Percentiles rank a stretch among this genome's conserved stretches.
Conservation (phyloP, 2,888 invertebrate species). For the Acheta domesticus region DNA sequence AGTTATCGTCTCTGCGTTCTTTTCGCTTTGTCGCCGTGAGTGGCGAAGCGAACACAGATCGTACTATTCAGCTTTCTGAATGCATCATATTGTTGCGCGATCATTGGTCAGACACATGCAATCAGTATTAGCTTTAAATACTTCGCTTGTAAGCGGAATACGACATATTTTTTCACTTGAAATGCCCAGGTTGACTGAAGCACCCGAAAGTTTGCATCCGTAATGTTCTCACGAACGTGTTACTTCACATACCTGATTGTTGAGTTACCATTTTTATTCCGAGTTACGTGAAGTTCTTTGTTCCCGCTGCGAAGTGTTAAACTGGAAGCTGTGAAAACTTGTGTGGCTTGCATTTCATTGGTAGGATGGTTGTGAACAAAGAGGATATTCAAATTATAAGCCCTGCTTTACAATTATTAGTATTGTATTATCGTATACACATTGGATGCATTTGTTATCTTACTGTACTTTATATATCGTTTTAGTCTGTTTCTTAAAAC, state of each 20-base stretch:
- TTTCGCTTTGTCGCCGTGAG: background rate
- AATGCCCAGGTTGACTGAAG: background rate
- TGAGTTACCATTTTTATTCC: background rate
- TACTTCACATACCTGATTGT: background rate
- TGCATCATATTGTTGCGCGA: slow-evolving; percentile 8
- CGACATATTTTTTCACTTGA: slow-evolving; percentile 9
- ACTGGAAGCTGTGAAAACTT: background rate
- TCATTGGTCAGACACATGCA: background rate
- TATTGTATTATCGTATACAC: slow-evolving; percentile 19
- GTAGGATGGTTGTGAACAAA: slow-evolving; percentile 22
- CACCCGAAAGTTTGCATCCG: slow-evolving; percentile 18
- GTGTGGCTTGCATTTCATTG: slow-evolving; percentile 21
- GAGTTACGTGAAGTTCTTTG: background rate
- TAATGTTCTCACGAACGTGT: background rate
- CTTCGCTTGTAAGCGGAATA: slow-evolving; percentile 1
- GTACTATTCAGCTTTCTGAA: background rate
- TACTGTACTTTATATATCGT: slow-evolving; percentile 25
- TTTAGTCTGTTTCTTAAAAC: slow-evolving; percentile 3
- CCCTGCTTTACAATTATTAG: slow-evolving; percentile 21
- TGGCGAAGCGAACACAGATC: background rate
- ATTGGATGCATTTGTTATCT: slow-evolving; percentile 23
- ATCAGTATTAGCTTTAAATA: slow-evolving; percentile 1
- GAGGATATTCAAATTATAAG: slow-evolving; percentile 20
- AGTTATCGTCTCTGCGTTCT: background rate
- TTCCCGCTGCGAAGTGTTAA: slow-evolving; percentile 19